Base-by-base conservation (phyloP, 2,113 vertebrate species). In the Tragelaphus buxtoni region DNA sequence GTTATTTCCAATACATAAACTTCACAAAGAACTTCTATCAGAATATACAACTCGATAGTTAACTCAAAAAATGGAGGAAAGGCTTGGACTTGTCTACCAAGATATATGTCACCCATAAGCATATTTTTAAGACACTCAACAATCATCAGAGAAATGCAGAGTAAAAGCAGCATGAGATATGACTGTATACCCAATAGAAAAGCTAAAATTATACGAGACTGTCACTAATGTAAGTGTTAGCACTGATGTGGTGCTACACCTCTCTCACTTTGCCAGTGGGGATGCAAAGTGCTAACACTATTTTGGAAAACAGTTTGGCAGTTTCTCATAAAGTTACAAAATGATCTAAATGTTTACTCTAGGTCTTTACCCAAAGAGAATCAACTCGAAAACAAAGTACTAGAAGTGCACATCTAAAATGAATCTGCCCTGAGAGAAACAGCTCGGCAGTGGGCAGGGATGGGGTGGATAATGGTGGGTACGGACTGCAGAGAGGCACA, bases 211-310 rank as follows among this genome's bases (percentile, higher is more conserved):
- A 28, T 16, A 35, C 5, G 80, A 80, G 16, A 74, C 61, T 13
- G 2, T 58, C 32, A 39, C 8, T 82, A 49, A 45, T 0, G 9
- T 17, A 90, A 74, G 5, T 4, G 4, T 80, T 88, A 18, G 28
- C 69, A 24, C 60, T 30, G 14, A 8, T 51, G 12, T 13, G 7
- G 11, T 11, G 24, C 12, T 28, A 4, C 18, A 30, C 0, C 2
- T 47, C 18, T 39, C 13, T 45, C 16, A 32, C 10, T 26, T 65
- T 77, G 16, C 56, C 30, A 26, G 30, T 81, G 10, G 3, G 16
- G 65, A 79, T 88, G 35, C 58, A 20, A 32, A 32, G n/a, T 58
- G 53, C 1, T 58, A 65, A 80, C 45, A 45, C 61, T 30, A 53
- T 90, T 77, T 77, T 76, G 72, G 81, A 76, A 90, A 72, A 74